Conservation (phyloP, 2,113 vertebrate genomes). For the Megalops atlanticus region DNA sequence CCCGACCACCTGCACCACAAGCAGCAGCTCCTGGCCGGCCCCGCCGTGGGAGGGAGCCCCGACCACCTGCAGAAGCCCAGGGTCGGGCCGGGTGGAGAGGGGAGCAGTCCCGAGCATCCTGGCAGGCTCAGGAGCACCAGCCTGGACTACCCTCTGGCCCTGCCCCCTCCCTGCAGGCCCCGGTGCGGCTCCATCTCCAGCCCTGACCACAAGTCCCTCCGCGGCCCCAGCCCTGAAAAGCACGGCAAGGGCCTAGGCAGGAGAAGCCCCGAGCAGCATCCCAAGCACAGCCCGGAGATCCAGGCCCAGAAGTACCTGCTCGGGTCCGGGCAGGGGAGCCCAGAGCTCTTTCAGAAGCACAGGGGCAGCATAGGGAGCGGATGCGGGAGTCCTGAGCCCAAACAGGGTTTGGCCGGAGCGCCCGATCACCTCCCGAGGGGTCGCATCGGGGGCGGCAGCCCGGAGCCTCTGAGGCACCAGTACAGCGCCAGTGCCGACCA, state of each 20-base stretch:
- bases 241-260: slow-evolving; percentile 62
- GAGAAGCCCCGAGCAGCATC: slow-evolving; percentile 80
- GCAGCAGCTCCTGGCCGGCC: slow-evolving; percentile 78
- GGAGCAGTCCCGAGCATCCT: slow-evolving; percentile 79
- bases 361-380: slow-evolving; percentile 73
- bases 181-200: slow-evolving; percentile 77
- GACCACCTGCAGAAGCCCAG: slow-evolving; percentile 85
- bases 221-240: slow-evolving; percentile 83
- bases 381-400: slow-evolving; percentile 84
- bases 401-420: slow-evolving; percentile 78
- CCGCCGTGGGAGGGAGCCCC: slow-evolving; percentile 75
- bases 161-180: slow-evolving; percentile 69
- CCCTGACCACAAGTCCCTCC: slow-evolving; percentile 81
- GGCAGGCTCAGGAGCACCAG: slow-evolving; percentile 82
- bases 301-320: slow-evolving; percentile 67
- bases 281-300: slow-evolving; percentile 57
- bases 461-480: slow-evolving; percentile 89
- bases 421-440: slow-evolving; percentile 85
- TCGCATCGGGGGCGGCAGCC: slow-evolving; percentile 76
- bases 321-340: slow-evolving; percentile 78
- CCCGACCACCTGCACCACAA: slow-evolving; percentile 84
- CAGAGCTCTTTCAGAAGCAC: slow-evolving; percentile 88
- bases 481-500: slow-evolving; percentile 84
- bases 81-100: slow-evolving; percentile 64
- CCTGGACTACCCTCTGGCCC: slow-evolving; percentile 81